Evolutionary conservation across 2,888 invertebrate species (phyloP).

Genomic region (Axea sp.): DNA sequence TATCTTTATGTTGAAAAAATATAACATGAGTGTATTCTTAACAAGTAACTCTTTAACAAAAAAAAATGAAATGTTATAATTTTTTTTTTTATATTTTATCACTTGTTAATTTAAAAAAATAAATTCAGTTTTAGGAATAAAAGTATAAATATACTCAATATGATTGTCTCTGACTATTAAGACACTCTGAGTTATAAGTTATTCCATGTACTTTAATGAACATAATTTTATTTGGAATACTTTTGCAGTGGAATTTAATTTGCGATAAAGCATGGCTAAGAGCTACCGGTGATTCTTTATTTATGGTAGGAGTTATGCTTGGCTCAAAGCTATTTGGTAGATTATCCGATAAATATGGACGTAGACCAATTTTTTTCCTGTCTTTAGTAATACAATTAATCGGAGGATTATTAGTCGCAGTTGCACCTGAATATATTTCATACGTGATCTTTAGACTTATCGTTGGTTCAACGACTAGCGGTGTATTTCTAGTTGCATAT

Average conservation of each 20-base stretch:
- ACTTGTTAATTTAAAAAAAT: no score
- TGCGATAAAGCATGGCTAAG: slow-evolving; percentile 83
- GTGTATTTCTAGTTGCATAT: slow-evolving; percentile 88
- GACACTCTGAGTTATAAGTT: no score
- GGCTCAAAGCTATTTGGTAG: slow-evolving; percentile 87
- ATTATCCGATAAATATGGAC: slow-evolving; percentile 86
- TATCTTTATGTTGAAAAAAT: no score
- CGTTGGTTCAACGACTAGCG: slow-evolving; percentile 88
- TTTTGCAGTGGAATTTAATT: slow-evolving; percentile 85
- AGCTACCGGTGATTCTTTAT: slow-evolving; percentile 84
- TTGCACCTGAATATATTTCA: slow-evolving; percentile 85
- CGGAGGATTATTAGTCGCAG: slow-evolving; percentile 84
- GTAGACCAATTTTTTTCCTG: slow-evolving; percentile 86
- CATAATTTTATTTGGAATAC: no score
- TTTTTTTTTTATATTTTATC: no score
- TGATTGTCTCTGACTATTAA: slow-evolving; percentile 1
- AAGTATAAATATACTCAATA: no score
- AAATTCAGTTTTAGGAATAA: no score
- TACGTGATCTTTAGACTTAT: slow-evolving; percentile 84
- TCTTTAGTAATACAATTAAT: slow-evolving; percentile 86
- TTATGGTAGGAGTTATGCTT: slow-evolving; percentile 87
- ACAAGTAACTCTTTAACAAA: no score
- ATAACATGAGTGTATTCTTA: no score
- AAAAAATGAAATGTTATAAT: no score
- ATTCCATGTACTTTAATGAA: no score